phyloP scores from a whole-genome alignment of 2,888 invertebrate genomes.

The Sphaerophoria rueppellii region DNA sequence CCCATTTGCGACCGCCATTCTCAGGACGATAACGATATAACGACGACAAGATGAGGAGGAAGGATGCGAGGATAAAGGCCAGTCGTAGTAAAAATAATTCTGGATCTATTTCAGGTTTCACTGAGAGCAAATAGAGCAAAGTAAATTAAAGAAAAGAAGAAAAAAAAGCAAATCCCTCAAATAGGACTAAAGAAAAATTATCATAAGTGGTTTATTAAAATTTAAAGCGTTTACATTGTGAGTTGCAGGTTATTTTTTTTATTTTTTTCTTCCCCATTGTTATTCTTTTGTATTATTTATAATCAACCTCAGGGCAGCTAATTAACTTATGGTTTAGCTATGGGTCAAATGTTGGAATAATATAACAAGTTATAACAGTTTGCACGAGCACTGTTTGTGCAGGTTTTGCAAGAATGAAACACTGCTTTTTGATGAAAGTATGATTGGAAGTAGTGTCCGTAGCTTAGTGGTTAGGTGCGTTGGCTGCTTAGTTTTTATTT shows the following conservation, averaged over 20 bases:
- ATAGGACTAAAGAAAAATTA: slow-evolving; percentile 76
- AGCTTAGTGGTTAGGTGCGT: too few relatives aligned
- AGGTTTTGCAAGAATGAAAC: too few relatives aligned
- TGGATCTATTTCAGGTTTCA: slow-evolving; percentile 36
- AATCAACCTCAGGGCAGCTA: slow-evolving; percentile 5
- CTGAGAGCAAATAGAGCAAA: slow-evolving; percentile 49
- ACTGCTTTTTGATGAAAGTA: too few relatives aligned
- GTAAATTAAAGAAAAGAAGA: slow-evolving; percentile 46
- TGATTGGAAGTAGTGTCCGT: too few relatives aligned
- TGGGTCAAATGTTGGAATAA: slow-evolving; percentile 8
- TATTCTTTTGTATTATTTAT: slow-evolving; percentile 21
- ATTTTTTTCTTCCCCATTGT: slow-evolving; percentile 37
- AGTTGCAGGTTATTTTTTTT: slow-evolving; percentile 57
- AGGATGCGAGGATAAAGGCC: slow-evolving; percentile 3
- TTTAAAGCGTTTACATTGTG: slow-evolving; percentile 78
- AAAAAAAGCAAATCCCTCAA: slow-evolving; percentile 6
- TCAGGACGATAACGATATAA: neutral
- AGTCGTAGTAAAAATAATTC: slow-evolving; percentile 32
- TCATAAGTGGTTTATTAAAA: slow-evolving; percentile 81
- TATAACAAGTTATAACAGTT: neutral
- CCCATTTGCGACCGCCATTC: slow-evolving; percentile 28
- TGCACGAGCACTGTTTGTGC: too few relatives aligned
- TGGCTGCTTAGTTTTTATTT: too few relatives aligned
- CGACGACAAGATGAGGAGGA: neutral
- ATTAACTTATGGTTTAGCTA: slow-evolving; percentile 23